Evolutionary conservation across 2,113 vertebrate genomes (phyloP).

Genomic region (Charina bottae): DNA sequence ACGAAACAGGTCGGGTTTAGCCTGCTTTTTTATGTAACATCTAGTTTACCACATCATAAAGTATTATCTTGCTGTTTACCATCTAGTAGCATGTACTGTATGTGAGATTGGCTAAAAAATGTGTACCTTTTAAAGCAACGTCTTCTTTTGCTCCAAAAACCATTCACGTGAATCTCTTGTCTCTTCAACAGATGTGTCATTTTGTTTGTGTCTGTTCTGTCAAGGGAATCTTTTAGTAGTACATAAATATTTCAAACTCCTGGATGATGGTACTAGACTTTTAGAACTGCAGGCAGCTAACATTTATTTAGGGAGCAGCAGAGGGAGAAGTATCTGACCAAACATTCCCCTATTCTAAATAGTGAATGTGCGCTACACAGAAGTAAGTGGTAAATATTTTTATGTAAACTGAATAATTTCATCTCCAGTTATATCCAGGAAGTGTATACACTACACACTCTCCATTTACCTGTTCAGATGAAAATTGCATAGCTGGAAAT

Average conservation of each 20-base stretch:
- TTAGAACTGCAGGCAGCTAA: neutral
- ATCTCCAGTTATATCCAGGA: neutral
- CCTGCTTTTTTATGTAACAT: neutral
- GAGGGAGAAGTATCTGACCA: neutral
- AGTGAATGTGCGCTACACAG: neutral
- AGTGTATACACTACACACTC: neutral
- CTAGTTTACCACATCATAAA: neutral
- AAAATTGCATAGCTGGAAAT: neutral
- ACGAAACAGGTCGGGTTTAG: neutral
- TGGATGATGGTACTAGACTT: neutral
- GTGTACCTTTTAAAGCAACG: neutral
- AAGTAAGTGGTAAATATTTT: neutral
- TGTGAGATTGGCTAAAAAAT: neutral
- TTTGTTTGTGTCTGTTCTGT: conserved; percentile 17
- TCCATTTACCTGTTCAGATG: neutral
- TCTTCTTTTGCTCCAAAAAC: conserved; percentile 9
- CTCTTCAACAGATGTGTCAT: neutral
- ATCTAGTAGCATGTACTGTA: neutral
- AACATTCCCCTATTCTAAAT: neutral
- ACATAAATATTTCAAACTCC: neutral
- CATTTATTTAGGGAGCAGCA: neutral
- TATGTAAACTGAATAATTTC: neutral
- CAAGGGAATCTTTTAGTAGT: conserved; percentile 6
- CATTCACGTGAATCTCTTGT: neutral
- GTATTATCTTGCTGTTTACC: neutral